phyloP scores from a whole-genome alignment of 2,797 vertebrate species.

The Lemur catta region DNA sequence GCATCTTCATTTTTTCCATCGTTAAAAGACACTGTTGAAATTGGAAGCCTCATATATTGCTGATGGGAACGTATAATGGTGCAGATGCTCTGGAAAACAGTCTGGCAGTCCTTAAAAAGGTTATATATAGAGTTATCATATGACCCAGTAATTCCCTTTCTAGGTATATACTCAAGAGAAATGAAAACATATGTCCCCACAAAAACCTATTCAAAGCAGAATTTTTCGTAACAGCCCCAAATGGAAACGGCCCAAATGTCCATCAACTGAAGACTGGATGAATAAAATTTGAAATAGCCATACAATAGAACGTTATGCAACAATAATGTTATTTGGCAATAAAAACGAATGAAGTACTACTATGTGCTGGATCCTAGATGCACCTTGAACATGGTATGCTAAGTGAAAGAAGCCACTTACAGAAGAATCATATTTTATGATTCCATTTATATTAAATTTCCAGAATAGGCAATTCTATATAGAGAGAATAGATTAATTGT shows the following conservation, averaged over 20 bases:
- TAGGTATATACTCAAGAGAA: background rate
- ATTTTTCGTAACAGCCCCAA: background rate
- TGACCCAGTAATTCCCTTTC: background rate
- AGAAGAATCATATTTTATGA: background rate
- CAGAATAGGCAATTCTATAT: background rate
- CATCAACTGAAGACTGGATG: background rate
- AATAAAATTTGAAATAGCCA: background rate
- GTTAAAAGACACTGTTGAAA: background rate
- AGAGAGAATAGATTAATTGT: background rate
- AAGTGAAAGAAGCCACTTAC: background rate
- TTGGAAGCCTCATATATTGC: background rate
- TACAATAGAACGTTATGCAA: background rate
- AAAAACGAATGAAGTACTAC: background rate
- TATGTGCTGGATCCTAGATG: background rate
- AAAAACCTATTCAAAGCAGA: background rate
- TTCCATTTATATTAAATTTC: background rate
- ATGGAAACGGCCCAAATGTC: background rate
- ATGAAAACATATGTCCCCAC: background rate
- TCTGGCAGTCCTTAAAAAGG: background rate
- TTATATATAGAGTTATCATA: background rate
- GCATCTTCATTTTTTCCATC: background rate
- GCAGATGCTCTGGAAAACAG: conserved; percentile 7
- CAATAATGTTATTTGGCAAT: background rate
- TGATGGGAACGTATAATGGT: background rate
- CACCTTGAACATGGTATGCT: background rate